Evolutionary conservation across 2,888 invertebrate genomes (phyloP).

Genomic region (Hololepta plana): DNA sequence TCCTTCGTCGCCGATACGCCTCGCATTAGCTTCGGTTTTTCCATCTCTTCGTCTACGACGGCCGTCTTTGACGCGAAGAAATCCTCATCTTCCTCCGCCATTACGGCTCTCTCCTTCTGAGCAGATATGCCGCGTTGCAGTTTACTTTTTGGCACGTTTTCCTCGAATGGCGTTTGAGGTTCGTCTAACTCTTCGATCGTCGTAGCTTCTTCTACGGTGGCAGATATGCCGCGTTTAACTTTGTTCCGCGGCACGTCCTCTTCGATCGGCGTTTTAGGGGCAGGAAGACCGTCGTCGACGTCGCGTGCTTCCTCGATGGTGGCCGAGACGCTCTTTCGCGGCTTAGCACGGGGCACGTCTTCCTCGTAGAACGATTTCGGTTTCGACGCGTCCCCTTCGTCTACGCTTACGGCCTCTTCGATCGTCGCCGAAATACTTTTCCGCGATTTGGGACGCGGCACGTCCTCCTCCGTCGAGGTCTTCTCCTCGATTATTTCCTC

Average conservation of each 20-base stretch:
- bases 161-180: slow-evolving; percentile 7
- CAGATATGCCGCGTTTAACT: too few relatives aligned
- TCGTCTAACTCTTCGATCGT: slow-evolving; percentile 9
- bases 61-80: slow-evolving; percentile 6
- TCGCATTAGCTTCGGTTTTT: slow-evolving; percentile 15
- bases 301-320: slow-evolving; percentile 14
- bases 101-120: slow-evolving; percentile 3
- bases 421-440: slow-evolving; percentile 10
- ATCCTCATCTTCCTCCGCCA: slow-evolving; percentile 6
- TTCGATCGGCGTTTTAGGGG: too few relatives aligned
- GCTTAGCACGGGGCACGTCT: slow-evolving; percentile 22
- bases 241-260: too few relatives aligned
- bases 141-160: slow-evolving; percentile 6
- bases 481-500: slow-evolving; percentile 6
- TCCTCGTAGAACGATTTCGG: slow-evolving; percentile 18
- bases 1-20: slow-evolving; percentile 50
- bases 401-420: slow-evolving; percentile 7
- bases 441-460: too few relatives aligned
- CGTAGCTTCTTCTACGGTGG: slow-evolving; percentile 9
- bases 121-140: slow-evolving; percentile 1
- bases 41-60: slow-evolving; percentile 7
- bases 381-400: slow-evolving; percentile 7
- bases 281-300: slow-evolving; percentile 12
- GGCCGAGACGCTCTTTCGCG: slow-evolving; percentile 12
- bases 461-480: slow-evolving; percentile 11